Evolutionary conservation across 2,797 vertebrate species (phyloP).

Genomic region (Gambelia wislizenii): DNA sequence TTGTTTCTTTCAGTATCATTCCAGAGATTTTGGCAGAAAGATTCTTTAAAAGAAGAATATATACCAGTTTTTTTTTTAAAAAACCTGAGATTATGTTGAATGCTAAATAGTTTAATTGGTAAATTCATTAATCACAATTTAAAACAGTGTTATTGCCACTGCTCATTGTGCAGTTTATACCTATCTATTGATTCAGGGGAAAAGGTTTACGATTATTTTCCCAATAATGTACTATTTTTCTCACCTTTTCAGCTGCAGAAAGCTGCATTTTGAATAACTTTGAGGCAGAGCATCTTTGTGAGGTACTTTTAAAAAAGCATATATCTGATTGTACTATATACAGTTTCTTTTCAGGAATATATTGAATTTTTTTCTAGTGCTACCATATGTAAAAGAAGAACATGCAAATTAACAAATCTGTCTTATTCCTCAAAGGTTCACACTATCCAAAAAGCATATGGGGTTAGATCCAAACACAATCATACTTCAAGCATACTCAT

Average conservation of each 20-base stretch:
- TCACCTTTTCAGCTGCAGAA: neutral
- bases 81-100: neutral
- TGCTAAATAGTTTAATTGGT: constrained; percentile 6
- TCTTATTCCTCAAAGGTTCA: neutral
- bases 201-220: neutral
- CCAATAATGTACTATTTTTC: neutral
- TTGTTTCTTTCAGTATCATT: constrained; percentile 75
- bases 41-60: constrained; percentile 57
- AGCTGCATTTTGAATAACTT: constrained; percentile 1
- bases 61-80: neutral
- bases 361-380: neutral
- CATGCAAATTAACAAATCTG: neutral
- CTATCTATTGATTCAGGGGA: constrained; percentile 1
- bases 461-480: neutral
- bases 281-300: neutral
- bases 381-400: neutral
- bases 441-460: neutral
- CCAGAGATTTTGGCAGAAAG: constrained; percentile 48
- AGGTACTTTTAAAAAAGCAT: neutral
- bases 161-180: neutral
- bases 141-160: constrained; percentile 13
- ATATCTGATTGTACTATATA: neutral
- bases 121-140: constrained; percentile 24
- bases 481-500: neutral
- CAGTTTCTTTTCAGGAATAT: neutral